Evolutionary conservation across 2,888 invertebrate species (phyloP).

Genomic region (Conus canariensis): DNA sequence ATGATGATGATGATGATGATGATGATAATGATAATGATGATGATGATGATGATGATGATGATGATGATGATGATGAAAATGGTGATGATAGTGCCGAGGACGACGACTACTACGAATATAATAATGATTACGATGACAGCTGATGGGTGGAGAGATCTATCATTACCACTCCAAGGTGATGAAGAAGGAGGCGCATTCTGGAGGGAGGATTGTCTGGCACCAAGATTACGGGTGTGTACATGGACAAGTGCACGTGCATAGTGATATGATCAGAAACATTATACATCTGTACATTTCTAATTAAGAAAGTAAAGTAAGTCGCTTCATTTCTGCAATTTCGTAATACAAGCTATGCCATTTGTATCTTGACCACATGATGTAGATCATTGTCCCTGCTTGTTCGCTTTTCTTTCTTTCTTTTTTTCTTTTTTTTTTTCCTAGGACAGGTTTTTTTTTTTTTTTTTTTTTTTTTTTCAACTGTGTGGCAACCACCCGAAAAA

Average conservation of each 20-base stretch:
- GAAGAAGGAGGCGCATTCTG: constrained; percentile 29
- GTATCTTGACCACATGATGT: no score
- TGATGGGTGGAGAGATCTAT: constrained; percentile 32
- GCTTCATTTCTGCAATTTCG: no score
- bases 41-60: constrained; percentile 31
- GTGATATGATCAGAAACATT: neutral
- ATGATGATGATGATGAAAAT: constrained; percentile 2
- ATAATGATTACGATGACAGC: constrained; percentile 26
- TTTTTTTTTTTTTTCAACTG: no score
- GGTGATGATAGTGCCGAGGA: constrained; percentile 23
- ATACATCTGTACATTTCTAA: no score
- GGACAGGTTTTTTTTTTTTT: no score
- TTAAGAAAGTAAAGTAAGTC: no score
- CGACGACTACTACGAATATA: neutral
- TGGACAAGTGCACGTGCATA: no score
- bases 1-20: neutral
- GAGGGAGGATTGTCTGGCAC: constrained; percentile 27
- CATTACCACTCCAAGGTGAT: constrained; percentile 36
- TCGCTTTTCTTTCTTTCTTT: no score
- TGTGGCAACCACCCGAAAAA: no score
- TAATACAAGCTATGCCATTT: no score
- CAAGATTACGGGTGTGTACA: constrained; percentile 22
- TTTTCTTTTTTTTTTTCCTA: no score
- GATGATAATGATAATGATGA: constrained; percentile 22
- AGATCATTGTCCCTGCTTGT: no score